Conservation (phyloP, 1,140 invertebrate genomes). For the Papilio machaon region DNA sequence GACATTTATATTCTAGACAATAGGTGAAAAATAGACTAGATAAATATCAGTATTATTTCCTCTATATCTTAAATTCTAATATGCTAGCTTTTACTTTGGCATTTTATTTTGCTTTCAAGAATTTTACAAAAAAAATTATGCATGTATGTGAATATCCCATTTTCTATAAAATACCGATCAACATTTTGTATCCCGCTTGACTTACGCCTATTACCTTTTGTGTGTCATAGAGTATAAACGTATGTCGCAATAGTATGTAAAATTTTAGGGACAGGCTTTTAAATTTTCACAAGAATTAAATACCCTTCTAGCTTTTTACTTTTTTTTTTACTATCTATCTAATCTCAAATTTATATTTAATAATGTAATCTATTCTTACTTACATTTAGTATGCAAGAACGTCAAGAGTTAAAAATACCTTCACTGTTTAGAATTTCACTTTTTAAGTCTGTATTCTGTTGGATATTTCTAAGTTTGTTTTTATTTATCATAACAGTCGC, state of each 20-base stretch:
- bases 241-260: not conserved
- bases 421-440: no score
- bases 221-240: slow-evolving; percentile 50
- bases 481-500: no score
- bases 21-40: not conserved
- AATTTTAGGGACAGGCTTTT: no score
- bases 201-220: slow-evolving; percentile 59
- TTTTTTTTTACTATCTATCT: no score
- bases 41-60: not conserved
- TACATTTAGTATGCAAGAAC: no score
- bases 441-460: no score
- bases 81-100: not conserved
- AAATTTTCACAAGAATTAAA: no score
- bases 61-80: not conserved
- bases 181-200: slow-evolving; percentile 66
- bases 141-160: slow-evolving; percentile 49
- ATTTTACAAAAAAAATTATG: slow-evolving; percentile 55
- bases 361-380: no score
- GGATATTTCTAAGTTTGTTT: no score
- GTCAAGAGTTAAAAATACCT: no score
- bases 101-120: not conserved
- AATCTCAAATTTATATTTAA: no score
- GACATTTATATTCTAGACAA: not conserved
- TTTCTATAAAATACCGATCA: slow-evolving; percentile 65
- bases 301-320: no score